Evolutionary conservation across 2,797 vertebrate genomes (phyloP).

Genomic region (Xenopus petersii): DNA sequence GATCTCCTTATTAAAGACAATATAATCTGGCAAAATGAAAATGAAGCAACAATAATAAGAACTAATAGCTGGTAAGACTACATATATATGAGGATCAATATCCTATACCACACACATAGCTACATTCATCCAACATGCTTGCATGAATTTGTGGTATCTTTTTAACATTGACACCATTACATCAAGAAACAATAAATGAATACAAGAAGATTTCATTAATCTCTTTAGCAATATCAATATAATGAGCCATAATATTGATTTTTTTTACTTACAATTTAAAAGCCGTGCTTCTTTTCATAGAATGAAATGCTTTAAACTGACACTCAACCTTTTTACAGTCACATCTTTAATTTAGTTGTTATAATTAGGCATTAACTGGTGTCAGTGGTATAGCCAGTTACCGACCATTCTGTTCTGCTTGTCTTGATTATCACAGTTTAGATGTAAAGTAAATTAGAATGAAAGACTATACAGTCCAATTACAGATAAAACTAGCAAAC

Average conservation of each 20-base stretch:
- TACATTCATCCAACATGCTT: too few species aligned
- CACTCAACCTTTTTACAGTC: constrained; percentile 81
- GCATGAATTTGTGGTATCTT: background rate
- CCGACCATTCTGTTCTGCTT: constrained; percentile 98
- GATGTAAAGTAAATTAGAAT: constrained; percentile 99
- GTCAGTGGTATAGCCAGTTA: constrained; percentile 97
- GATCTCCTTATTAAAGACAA: background rate
- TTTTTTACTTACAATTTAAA: constrained; percentile 74
- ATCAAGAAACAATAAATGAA: constrained; percentile 58
- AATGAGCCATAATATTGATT: constrained; percentile 77
- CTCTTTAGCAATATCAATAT: constrained; percentile 75
- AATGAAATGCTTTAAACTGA: constrained; percentile 90
- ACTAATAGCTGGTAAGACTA: too few species aligned
- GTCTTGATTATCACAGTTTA: constrained; percentile 99
- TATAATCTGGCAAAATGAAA: too few species aligned
- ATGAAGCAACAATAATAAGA: too few species aligned
- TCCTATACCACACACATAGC: background rate
- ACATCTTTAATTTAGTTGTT: constrained; percentile 99
- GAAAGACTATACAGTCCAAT: constrained; percentile 99
- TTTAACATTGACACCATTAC: constrained; percentile 59
- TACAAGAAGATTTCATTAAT: constrained; percentile 74
- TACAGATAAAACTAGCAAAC: constrained; percentile 99
- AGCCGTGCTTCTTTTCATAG: constrained; percentile 85
- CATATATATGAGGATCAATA: background rate
- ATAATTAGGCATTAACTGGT: constrained; percentile 99